These are phyloP conservation scores for Coelinius sp. DNA, from an alignment of 2,888 invertebrate species.

Conservation along the genomic window DNA sequence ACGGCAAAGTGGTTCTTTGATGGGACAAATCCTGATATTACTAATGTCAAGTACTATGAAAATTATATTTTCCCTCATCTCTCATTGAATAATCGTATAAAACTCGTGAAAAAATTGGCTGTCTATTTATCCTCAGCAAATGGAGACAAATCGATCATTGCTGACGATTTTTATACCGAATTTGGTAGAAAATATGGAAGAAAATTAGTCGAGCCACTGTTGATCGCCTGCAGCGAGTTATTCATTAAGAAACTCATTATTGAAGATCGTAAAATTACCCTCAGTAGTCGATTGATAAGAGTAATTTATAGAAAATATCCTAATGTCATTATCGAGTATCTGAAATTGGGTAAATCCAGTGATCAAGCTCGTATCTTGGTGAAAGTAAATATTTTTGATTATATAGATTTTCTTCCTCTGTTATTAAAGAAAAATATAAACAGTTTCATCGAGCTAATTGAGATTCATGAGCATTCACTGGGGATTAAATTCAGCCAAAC, in stretches of 20 bases:
- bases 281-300: conserved; percentile 42
- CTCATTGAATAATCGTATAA: conserved; percentile 54
- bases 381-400: conserved; percentile 40
- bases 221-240: conserved; percentile 55
- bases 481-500: conserved; percentile 51
- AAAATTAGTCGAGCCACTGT: conserved; percentile 53
- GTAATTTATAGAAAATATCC: conserved; percentile 53
- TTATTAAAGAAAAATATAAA: conserved; percentile 54
- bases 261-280: conserved; percentile 38
- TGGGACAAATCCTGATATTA: conserved; percentile 47
- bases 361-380: not conserved
- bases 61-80: conserved; percentile 54
- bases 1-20: conserved; percentile 60
- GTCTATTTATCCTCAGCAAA: conserved; percentile 41
- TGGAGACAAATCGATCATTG: conserved; percentile 38
- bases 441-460: conserved; percentile 52
- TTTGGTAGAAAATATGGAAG: conserved; percentile 50
- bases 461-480: conserved; percentile 38
- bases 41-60: conserved; percentile 55
- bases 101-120: conserved; percentile 56
- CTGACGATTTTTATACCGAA: conserved; percentile 56
- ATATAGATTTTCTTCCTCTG: conserved; percentile 47
- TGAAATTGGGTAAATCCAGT: conserved; percentile 48
- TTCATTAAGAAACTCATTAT: conserved; percentile 51
- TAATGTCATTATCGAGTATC: conserved; percentile 55